phyloP scores from a whole-genome alignment of 2,113 vertebrate species.

The Capra hircus region DNA sequence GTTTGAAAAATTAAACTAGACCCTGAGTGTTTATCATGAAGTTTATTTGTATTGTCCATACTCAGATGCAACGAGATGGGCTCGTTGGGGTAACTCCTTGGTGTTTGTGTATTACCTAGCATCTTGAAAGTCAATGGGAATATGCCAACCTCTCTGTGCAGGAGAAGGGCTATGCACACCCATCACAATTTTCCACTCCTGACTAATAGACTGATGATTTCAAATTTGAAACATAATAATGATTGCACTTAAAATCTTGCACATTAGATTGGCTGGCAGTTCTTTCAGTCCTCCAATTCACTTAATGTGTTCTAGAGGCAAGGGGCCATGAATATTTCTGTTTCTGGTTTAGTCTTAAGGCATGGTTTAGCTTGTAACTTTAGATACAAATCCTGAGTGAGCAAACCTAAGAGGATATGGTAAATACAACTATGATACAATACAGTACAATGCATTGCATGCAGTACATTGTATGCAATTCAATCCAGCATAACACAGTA shows the following conservation, averaged over 20 bases:
- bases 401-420: not conserved
- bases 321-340: not conserved
- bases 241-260: slow-evolving; percentile 23
- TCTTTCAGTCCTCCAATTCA: slow-evolving; percentile 65
- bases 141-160: slow-evolving; percentile 37
- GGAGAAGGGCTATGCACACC: slow-evolving; percentile 47
- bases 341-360: not conserved
- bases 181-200: slow-evolving; percentile 57
- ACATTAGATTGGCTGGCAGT: slow-evolving; percentile 53
- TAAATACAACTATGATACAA: not conserved
- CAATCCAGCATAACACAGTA: not conserved
- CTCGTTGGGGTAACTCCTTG: slow-evolving; percentile 55
- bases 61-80: slow-evolving; percentile 53
- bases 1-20: slow-evolving; percentile 77
- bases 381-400: not conserved
- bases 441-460: not conserved
- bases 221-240: slow-evolving; percentile 59
- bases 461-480: not conserved
- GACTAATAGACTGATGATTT: slow-evolving; percentile 41
- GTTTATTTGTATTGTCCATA: slow-evolving; percentile 68
- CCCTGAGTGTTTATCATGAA: slow-evolving; percentile 69
- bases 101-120: slow-evolving; percentile 66
- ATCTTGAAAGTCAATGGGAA: slow-evolving; percentile 50
- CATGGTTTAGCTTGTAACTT: slow-evolving; percentile 61
- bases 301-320: not conserved